phyloP scores from a whole-genome alignment of 2,888 invertebrate species.

The Papilio demoleus region DNA sequence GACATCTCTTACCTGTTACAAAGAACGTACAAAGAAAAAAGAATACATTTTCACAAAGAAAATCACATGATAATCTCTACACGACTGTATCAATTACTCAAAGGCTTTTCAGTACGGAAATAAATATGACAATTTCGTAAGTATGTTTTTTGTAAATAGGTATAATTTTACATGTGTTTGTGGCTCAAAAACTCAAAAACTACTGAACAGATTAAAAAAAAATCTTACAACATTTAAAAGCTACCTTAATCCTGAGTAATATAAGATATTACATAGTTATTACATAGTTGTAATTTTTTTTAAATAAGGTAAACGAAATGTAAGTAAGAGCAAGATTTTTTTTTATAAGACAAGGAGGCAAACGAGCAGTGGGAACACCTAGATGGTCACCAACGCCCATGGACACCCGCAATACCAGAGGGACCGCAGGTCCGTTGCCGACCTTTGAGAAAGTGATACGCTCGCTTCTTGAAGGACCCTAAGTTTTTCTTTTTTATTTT shows the following conservation, averaged over 20 bases:
- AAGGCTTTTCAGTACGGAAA: background rate
- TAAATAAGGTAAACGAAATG: no score
- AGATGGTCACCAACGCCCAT: no score
- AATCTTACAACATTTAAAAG: background rate
- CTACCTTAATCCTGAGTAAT: background rate
- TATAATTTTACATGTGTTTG: background rate
- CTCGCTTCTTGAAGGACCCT: no score
- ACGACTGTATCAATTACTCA: background rate
- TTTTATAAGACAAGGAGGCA: no score
- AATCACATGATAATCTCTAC: background rate
- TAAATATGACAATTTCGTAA: background rate
- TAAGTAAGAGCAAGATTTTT: no score
- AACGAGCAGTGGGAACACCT: no score
- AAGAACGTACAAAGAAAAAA: slow-evolving; percentile 5
- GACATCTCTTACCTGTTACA: slow-evolving; percentile 18
- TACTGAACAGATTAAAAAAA: background rate
- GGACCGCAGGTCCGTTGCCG: no score
- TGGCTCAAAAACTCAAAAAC: background rate
- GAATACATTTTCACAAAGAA: background rate
- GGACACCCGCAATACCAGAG: no score
- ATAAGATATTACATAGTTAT: no score
- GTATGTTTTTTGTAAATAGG: background rate
- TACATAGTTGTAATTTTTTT: no score
- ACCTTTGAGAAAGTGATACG: no score
- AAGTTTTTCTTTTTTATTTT: no score